These are phyloP conservation scores for Stegodyphus dumicola DNA, from an alignment of 1,140 invertebrate species.

Conservation along the genomic window DNA sequence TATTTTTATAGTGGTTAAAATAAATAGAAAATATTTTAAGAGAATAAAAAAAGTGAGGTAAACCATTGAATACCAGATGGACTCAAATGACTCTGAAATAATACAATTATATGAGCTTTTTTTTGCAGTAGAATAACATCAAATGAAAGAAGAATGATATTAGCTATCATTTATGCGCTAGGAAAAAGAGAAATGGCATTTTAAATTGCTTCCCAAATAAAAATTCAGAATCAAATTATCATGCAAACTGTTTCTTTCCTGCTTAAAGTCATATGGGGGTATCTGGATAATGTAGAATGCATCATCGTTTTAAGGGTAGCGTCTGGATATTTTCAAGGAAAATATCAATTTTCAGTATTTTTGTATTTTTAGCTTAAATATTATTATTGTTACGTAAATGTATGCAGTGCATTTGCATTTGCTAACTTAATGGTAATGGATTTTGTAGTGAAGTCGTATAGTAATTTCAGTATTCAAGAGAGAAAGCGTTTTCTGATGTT, in stretches of 20 bases:
- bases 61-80: no score
- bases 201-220: constrained; percentile 48
- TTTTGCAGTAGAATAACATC: neutral
- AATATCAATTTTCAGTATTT: no score
- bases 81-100: no score
- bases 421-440: neutral
- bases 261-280: neutral
- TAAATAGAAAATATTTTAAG: no score
- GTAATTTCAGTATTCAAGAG: neutral
- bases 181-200: constrained; percentile 26
- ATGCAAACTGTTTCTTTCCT: constrained; percentile 12
- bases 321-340: constrained; percentile 9
- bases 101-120: no score
- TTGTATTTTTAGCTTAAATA: no score
- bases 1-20: no score
- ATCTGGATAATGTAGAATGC: constrained; percentile 22
- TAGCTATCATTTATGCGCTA: constrained; percentile 27
- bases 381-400: no score
- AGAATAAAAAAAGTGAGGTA: no score
- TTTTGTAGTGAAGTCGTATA: neutral
- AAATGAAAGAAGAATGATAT: neutral
- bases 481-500: neutral
- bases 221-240: constrained; percentile 44
- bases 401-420: neutral
- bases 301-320: constrained; percentile 9